Conservation (phyloP, 2,113 vertebrate species). For the Stomatorhinus ivindoensis region DNA sequence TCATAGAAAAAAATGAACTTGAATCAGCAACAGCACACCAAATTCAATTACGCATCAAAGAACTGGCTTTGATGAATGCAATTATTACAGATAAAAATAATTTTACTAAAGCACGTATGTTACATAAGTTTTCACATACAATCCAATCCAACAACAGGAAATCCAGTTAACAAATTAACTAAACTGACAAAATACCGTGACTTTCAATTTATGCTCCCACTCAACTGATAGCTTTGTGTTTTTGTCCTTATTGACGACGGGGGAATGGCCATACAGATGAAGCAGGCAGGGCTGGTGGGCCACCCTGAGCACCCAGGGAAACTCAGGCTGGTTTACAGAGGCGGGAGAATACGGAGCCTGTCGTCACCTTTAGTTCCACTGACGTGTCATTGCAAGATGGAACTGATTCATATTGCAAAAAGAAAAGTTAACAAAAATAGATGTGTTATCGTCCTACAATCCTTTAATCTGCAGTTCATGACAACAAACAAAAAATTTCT, state of each 20-base stretch:
- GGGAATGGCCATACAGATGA: background rate
- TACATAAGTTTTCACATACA: background rate
- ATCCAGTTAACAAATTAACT: background rate
- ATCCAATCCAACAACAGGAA: background rate
- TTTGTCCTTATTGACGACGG: background rate
- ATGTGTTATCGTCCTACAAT: background rate
- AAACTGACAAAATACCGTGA: background rate
- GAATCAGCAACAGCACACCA: background rate
- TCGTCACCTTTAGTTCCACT: background rate
- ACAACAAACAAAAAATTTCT: background rate
- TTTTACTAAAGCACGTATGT: background rate
- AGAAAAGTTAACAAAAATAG: background rate
- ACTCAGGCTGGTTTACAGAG: background rate
- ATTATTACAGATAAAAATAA: background rate
- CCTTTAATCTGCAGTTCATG: background rate
- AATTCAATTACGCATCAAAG: background rate
- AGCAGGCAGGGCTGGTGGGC: background rate
- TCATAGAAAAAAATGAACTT: background rate
- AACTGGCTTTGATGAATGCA: background rate
- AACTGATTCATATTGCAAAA: background rate
- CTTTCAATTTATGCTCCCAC: background rate
- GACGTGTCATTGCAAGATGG: background rate
- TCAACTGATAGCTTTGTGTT: background rate
- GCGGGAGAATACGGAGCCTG: background rate
- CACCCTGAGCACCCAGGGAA: background rate